A percentile compares a stretch with the other conserved stretches of the same genome.
phyloP scores from a whole-genome alignment of 2,797 vertebrate genomes.

The Petrocephalus schoutedeni region DNA sequence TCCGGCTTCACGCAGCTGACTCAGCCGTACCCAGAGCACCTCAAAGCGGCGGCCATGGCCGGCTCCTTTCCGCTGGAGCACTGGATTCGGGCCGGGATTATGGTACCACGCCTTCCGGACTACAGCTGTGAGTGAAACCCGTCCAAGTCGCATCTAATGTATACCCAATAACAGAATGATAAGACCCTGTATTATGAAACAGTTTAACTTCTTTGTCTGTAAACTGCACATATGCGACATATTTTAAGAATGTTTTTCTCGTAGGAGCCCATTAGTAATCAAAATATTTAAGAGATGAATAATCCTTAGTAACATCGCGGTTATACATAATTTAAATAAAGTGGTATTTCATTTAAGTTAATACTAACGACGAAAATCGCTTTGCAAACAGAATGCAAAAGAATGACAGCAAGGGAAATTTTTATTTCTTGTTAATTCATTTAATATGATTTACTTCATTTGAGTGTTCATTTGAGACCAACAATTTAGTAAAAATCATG shows the following conservation, averaged over 20 bases:
- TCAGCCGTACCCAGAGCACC: conserved; percentile 64
- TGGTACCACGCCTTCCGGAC: conserved; percentile 74
- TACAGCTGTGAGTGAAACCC: conserved; percentile 63
- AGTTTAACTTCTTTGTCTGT: neutral
- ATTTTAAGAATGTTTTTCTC: neutral
- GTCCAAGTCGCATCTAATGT: neutral
- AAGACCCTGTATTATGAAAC: neutral
- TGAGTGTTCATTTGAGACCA: neutral
- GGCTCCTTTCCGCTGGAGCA: conserved; percentile 71
- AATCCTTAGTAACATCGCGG: neutral
- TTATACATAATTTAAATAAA: neutral
- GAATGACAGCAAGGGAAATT: neutral
- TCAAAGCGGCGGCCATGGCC: conserved; percentile 59
- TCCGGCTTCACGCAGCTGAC: conserved; percentile 66
- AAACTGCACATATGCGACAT: neutral
- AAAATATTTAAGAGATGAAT: neutral
- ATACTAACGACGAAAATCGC: neutral
- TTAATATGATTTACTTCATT: neutral
- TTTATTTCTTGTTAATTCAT: neutral
- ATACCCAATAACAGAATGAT: neutral
- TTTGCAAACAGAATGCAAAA: neutral
- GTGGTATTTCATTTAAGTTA: neutral
- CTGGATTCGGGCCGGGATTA: conserved; percentile 80
- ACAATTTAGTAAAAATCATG: neutral
- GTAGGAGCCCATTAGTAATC: neutral